Percentiles rank a stretch among this genome's conserved stretches.
These are phyloP conservation scores for Meloidogyne hapla DNA, from an alignment of 1,140 invertebrate species.

Conservation along the genomic window DNA sequence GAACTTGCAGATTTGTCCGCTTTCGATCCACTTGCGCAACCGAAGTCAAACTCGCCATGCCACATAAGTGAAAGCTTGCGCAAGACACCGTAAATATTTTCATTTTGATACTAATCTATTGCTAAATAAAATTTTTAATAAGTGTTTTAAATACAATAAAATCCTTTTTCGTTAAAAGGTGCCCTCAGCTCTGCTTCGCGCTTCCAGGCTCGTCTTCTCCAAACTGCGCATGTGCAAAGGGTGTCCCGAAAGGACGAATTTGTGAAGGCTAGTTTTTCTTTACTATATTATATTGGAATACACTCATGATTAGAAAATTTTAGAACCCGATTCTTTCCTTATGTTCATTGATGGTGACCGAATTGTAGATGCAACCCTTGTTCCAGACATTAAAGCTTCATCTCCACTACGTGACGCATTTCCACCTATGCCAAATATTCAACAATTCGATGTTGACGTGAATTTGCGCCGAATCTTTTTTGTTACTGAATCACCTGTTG, in stretches of 20 bases:
- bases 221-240: slow-evolving; percentile 85
- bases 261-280: slow-evolving; percentile 69
- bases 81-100: slow-evolving; percentile 36
- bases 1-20: slow-evolving; percentile 57
- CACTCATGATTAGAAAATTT: slow-evolving; percentile 15
- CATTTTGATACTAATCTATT: too few relatives aligned
- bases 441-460: slow-evolving; percentile 61
- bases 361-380: slow-evolving; percentile 59
- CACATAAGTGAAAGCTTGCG: slow-evolving; percentile 63
- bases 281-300: not conserved
- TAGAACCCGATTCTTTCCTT: slow-evolving; percentile 71
- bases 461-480: slow-evolving; percentile 58
- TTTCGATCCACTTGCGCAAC: slow-evolving; percentile 56
- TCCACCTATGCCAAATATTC: slow-evolving; percentile 54
- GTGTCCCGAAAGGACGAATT: slow-evolving; percentile 71
- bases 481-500: slow-evolving; percentile 53
- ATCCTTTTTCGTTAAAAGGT: slow-evolving; percentile 72
- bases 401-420: slow-evolving; percentile 54
- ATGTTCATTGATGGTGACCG: slow-evolving; percentile 90
- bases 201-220: slow-evolving; percentile 71
- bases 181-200: slow-evolving; percentile 92
- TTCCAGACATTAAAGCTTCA: slow-evolving; percentile 57
- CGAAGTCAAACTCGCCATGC: slow-evolving; percentile 55
- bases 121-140: too few relatives aligned
- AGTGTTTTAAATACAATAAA: slow-evolving; percentile 69